Evolutionary conservation across 2,888 invertebrate species (phyloP), one percentile per base, ranked within the genome.

Genomic region (Eurois occulta): DNA sequence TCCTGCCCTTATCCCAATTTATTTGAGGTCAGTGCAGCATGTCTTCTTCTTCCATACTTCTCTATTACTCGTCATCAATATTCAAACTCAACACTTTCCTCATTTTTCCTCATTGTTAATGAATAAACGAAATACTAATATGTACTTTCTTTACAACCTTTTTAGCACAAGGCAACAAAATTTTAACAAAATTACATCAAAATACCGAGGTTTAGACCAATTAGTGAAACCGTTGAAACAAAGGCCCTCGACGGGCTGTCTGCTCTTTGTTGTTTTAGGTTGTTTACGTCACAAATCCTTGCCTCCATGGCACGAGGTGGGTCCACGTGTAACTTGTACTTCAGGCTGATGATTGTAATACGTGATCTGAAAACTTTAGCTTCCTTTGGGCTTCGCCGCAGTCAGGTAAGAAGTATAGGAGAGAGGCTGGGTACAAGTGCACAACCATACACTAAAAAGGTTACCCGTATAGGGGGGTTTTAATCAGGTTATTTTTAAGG

Each of bases 121-220:
- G n/a, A n/a, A n/a, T n/a, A n/a, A n/a, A n/a, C n/a, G n/a, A n/a
- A n/a, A n/a, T n/a, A n/a, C n/a, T n/a, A n/a, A n/a, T n/a, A n/a
- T n/a, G n/a, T n/a, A n/a, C n/a, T n/a, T n/a, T 35, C 2, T 35
- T 35, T 35, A 35, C 35, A 35, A 35, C 2, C 4, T 35, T 35
- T 3, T 35, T 3, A 2, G 38, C 10, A 38, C 8, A 38, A 1
- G 10, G 38, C 38, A 38, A 52, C 52, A 52, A n/a, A 24, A 52
- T 52, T 52, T 55, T 11, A 55, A n/a, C n/a, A 55, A n/a, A 55
- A 11, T 11, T n/a, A n/a, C 11, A n/a, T 10, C 41, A 48, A 67
- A 35, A 41, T 38, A 65, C 64, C n/a, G 41, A 77, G 48, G 21
- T 77, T 41, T 60, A 21, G 13, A n/a, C n/a, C 52, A 74, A 76